These are phyloP conservation scores for Fopius arisanus DNA, from an alignment of 1,140 invertebrate genomes.

Conservation along the genomic window DNA sequence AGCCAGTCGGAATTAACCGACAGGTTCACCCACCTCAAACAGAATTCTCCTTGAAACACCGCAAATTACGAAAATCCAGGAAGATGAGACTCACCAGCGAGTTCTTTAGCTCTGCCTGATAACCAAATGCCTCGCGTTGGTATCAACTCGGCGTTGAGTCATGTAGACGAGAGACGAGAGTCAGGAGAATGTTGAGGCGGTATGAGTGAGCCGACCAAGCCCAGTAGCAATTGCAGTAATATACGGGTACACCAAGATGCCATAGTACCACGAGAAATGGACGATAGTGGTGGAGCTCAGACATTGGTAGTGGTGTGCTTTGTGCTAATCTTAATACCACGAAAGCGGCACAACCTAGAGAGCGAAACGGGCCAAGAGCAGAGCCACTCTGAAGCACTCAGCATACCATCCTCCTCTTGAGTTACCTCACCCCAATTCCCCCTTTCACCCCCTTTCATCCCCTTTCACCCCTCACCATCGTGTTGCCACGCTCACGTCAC, in stretches of 20 bases:
- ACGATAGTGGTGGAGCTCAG: neutral
- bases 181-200: constrained; percentile 9
- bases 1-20: neutral
- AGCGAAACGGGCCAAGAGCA: constrained; percentile 23
- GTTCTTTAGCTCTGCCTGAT: neutral
- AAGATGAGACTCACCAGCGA: neutral
- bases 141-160: constrained; percentile 7
- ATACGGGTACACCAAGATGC: constrained; percentile 12
- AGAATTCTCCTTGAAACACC: neutral
- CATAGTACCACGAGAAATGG: neutral
- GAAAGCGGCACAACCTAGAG: constrained; percentile 27
- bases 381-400: constrained; percentile 41
- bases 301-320: constrained; percentile 35
- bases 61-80: neutral
- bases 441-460: constrained; percentile 31
- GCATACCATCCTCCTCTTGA: constrained; percentile 26
- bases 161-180: neutral
- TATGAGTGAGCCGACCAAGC: constrained; percentile 22
- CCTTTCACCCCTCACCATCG: neutral
- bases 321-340: constrained; percentile 49
- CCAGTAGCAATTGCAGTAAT: constrained; percentile 9
- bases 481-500: constrained; percentile 21
- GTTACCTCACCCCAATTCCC: neutral
- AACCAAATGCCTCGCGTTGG: constrained; percentile 12
- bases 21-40: neutral